Evolutionary conservation across 2,888 invertebrate species (phyloP).

Genomic region (Amblyjoppa proteus): DNA sequence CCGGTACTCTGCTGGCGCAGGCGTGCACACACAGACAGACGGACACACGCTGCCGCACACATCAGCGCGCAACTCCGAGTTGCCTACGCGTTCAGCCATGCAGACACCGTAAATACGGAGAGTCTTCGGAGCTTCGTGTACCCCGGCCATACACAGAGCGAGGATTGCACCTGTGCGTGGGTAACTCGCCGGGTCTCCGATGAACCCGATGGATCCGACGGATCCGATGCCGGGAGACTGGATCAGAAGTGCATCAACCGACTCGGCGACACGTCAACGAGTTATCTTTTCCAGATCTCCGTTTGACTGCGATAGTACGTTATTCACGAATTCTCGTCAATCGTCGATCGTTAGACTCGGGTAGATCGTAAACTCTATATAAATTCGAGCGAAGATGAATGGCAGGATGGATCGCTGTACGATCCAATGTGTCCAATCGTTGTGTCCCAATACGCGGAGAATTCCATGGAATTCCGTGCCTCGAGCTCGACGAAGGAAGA

Average conservation of each 20-base stretch:
- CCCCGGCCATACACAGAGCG: background rate
- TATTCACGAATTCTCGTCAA: slow-evolving; percentile 55
- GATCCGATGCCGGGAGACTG: background rate
- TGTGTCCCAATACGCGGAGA: slow-evolving; percentile 39
- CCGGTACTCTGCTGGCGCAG: slow-evolving; percentile 46
- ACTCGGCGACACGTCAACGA: slow-evolving; percentile 13
- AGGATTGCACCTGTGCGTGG: slow-evolving; percentile 51
- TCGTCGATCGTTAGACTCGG: slow-evolving; percentile 39
- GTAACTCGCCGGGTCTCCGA: slow-evolving; percentile 26
- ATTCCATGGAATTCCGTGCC: slow-evolving; percentile 24
- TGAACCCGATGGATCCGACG: background rate
- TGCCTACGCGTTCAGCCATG: slow-evolving; percentile 13
- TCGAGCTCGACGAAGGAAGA: slow-evolving; percentile 1
- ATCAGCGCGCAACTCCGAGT: background rate
- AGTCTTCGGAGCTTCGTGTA: slow-evolving; percentile 9
- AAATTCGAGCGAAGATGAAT: slow-evolving; percentile 61
- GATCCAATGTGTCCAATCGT: slow-evolving; percentile 54
- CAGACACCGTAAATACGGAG: slow-evolving; percentile 17
- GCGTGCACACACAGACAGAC: slow-evolving; percentile 1
- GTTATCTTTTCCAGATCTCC: slow-evolving; percentile 22
- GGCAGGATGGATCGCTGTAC: slow-evolving; percentile 48
- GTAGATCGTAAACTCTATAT: slow-evolving; percentile 51
- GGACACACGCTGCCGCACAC: background rate
- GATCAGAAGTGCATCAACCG: slow-evolving; percentile 2
- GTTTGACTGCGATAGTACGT: slow-evolving; percentile 24